Conservation (phyloP, 2,888 invertebrate genomes). For the Nomada flava region DNA sequence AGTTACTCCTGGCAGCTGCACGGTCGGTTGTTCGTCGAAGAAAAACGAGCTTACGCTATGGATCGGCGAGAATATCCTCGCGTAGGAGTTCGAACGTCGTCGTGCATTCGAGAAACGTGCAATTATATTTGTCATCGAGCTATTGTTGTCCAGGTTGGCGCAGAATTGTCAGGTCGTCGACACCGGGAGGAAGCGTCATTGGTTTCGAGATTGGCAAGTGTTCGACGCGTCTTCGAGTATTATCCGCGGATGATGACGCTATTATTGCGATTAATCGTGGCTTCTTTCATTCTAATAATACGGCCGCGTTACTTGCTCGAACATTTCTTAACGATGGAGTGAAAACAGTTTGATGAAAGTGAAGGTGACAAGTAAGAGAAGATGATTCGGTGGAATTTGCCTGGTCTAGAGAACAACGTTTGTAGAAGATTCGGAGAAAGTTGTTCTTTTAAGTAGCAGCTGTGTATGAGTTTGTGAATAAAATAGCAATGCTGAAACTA, state of each 20-base stretch:
- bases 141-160: slow-evolving; percentile 21
- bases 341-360: not conserved
- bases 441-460: too few relatives aligned
- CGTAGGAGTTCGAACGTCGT: slow-evolving; percentile 35
- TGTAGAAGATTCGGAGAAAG: too few relatives aligned
- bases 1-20: slow-evolving; percentile 49
- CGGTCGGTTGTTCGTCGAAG: not conserved
- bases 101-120: slow-evolving; percentile 13
- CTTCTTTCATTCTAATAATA: not conserved
- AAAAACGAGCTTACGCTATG: slow-evolving; percentile 6
- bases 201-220: slow-evolving; percentile 6
- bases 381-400: too few relatives aligned
- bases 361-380: too few relatives aligned
- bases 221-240: not conserved
- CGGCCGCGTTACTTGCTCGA: not conserved
- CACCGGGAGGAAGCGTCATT: slow-evolving; percentile 43
- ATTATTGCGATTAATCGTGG: not conserved
- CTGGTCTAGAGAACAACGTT: too few relatives aligned
- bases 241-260: not conserved
- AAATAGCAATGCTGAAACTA: too few relatives aligned
- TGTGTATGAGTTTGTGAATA: too few relatives aligned
- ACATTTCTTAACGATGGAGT: not conserved
- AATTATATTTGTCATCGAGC: slow-evolving; percentile 38
- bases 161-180: slow-evolving; percentile 55
- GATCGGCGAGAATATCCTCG: slow-evolving; percentile 23